phyloP scores from a whole-genome alignment of 2,113 vertebrate species.

The Xenus cinereus region DNA sequence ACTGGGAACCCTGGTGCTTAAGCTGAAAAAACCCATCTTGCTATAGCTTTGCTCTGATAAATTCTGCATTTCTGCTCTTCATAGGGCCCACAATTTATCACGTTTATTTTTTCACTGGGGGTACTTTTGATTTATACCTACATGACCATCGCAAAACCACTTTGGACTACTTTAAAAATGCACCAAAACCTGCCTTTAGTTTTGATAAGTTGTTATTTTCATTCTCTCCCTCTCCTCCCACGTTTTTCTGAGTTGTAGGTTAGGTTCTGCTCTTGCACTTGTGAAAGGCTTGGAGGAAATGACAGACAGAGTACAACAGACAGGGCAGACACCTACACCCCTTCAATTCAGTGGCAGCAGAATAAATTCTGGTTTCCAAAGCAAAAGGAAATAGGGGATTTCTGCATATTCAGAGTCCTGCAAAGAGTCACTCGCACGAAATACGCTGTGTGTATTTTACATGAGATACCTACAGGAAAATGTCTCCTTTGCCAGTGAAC shows the following conservation, averaged over 20 bases:
- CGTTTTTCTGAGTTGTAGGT: background rate
- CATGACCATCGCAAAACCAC: background rate
- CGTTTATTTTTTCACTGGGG: background rate
- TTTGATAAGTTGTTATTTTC: background rate
- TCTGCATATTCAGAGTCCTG: background rate
- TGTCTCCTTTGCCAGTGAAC: background rate
- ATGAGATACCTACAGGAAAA: background rate
- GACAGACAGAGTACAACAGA: accelerated
- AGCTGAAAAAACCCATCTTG: background rate
- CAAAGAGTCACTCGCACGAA: background rate
- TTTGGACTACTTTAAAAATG: background rate
- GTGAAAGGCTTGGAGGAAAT: background rate
- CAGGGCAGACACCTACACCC: accelerated
- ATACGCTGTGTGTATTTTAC: background rate
- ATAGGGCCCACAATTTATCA: no score
- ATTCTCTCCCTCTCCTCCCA: background rate
- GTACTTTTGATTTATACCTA: background rate
- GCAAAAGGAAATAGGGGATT: background rate
- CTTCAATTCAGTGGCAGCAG: background rate
- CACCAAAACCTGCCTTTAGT: background rate
- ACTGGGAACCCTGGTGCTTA: background rate
- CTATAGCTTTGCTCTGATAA: background rate
- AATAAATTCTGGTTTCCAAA: background rate
- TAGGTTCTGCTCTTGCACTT: background rate
- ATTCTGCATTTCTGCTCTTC: background rate